Evolutionary conservation across 2,113 vertebrate genomes (phyloP).

Genomic region (Campylomormyrus numenius): DNA sequence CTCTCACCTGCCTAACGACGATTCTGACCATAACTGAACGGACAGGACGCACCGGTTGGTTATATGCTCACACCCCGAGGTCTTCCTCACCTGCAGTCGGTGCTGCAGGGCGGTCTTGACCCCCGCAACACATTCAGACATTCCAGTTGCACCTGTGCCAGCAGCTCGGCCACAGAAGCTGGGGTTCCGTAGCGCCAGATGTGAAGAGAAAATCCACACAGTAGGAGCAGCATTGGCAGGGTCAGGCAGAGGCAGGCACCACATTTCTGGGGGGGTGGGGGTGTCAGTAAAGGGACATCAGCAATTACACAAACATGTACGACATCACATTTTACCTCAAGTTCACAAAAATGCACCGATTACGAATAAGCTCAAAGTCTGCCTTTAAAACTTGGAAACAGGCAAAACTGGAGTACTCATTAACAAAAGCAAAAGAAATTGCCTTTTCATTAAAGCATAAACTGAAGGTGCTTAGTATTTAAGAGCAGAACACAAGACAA

Average conservation of each 20-base stretch:
- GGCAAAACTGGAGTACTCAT: background rate
- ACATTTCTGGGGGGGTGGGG: conserved; percentile 29
- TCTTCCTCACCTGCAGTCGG: conserved; percentile 58
- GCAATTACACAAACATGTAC: background rate
- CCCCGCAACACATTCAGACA: conserved; percentile 48
- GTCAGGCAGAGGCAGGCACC: conserved; percentile 39
- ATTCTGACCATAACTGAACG: background rate
- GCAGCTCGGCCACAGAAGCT: conserved; percentile 44
- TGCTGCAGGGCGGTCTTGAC: conserved; percentile 39
- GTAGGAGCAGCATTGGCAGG: conserved; percentile 42
- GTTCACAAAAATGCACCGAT: background rate
- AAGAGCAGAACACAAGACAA: background rate
- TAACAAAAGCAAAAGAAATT: background rate
- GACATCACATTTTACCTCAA: background rate
- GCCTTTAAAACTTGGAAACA: background rate
- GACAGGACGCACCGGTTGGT: background rate
- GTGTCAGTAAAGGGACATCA: background rate
- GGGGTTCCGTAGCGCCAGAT: conserved; percentile 57
- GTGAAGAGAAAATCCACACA: conserved; percentile 50
- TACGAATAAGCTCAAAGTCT: background rate
- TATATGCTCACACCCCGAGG: background rate
- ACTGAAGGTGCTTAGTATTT: background rate
- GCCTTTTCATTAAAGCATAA: background rate
- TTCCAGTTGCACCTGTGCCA: conserved; percentile 51
- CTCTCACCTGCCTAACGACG: background rate